Conservation (phyloP, 2,113 vertebrate species). For the Phasianus colchicus region DNA sequence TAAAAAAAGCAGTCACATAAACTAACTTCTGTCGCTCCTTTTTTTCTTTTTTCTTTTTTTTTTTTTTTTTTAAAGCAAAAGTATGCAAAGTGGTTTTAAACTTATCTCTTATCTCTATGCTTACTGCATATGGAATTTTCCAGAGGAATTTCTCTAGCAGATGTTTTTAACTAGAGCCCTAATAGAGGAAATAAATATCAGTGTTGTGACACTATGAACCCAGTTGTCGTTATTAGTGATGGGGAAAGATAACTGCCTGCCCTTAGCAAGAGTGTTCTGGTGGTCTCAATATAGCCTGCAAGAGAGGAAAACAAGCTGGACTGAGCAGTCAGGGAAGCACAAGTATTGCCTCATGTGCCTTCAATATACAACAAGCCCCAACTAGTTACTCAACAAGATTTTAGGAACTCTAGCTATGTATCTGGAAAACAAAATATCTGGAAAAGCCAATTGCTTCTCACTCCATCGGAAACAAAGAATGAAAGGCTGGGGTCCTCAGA, state of each 20-base stretch:
- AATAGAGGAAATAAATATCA: constrained; percentile 45
- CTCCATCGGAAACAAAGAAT: not conserved
- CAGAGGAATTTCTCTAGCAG: constrained; percentile 55
- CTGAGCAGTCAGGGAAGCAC: not conserved
- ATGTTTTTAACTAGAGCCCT: constrained; percentile 42
- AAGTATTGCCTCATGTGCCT: not conserved
- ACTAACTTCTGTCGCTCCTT: not conserved
- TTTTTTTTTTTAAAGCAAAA: constrained; percentile 4
- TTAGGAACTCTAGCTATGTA: not conserved
- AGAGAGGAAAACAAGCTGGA: not conserved
- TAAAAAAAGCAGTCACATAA: not conserved
- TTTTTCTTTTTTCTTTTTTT: not conserved
- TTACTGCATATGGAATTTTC: constrained; percentile 63
- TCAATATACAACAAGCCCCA: not conserved
- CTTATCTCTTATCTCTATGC: constrained; percentile 46
- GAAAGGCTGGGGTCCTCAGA: not conserved
- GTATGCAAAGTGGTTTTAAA: constrained; percentile 47
- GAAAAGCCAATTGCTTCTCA: not conserved
- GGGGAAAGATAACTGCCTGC: not conserved
- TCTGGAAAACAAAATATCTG: not conserved
- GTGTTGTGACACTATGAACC: not conserved
- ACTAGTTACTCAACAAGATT: not conserved
- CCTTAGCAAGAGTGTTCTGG: not conserved
- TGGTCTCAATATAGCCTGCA: not conserved
- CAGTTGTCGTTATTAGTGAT: not conserved